These are phyloP conservation scores for Cancer borealis DNA, from an alignment of 2,888 invertebrate species.

Conservation along the genomic window DNA sequence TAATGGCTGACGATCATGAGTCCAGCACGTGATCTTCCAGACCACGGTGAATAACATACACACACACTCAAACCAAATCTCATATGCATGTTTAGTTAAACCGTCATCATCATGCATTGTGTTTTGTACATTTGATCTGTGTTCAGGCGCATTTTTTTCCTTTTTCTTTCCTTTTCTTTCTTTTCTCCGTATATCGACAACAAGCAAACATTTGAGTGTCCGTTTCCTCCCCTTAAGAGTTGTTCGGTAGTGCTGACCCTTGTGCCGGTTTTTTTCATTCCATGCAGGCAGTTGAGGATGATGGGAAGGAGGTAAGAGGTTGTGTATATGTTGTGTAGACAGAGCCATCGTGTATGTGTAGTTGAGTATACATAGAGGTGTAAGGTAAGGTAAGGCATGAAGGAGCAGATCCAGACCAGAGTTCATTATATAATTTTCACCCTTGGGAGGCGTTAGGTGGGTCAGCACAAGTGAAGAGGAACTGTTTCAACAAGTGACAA, in stretches of 20 bases:
- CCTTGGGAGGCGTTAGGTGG: too few relatives aligned
- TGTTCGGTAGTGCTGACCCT: neutral
- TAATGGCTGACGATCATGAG: too few relatives aligned
- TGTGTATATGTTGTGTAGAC: slow-evolving; percentile 12
- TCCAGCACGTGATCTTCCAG: too few relatives aligned
- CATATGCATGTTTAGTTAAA: neutral
- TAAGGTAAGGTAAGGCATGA: neutral
- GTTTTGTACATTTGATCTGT: neutral
- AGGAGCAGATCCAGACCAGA: neutral
- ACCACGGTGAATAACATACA: too few relatives aligned
- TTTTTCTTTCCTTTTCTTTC: neutral
- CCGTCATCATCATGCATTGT: neutral
- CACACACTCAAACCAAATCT: neutral
- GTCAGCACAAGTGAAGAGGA: too few relatives aligned
- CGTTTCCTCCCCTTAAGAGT: neutral
- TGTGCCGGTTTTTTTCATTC: slow-evolving; percentile 54
- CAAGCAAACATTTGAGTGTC: neutral
- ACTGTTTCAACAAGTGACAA: too few relatives aligned
- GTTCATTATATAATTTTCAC: too few relatives aligned
- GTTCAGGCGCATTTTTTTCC: neutral
- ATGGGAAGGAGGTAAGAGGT: slow-evolving; percentile 75
- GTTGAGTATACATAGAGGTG: neutral
- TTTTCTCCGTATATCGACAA: neutral
- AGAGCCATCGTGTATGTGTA: neutral
- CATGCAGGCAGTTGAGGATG: slow-evolving; percentile 81